Percentiles rank a stretch among this genome's conserved stretches.
phyloP scores from a whole-genome alignment of 1,140 invertebrate species.

The Drosophila arawakana region DNA sequence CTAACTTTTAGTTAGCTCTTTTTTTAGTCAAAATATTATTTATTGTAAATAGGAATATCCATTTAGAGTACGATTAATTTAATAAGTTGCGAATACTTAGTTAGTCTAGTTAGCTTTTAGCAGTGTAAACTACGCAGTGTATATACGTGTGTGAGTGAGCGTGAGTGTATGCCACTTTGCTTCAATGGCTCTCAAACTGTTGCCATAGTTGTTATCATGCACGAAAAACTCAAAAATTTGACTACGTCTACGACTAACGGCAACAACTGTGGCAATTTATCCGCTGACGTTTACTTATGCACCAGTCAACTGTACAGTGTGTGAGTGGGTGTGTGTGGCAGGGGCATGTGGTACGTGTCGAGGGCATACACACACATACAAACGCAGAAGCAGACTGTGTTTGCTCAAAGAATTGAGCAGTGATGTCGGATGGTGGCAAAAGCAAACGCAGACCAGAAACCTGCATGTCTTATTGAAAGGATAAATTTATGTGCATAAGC shows the following conservation, averaged over 20 bases:
- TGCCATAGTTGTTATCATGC: conserved; percentile 78
- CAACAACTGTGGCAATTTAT: conserved; percentile 62
- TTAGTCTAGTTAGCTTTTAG: too few species aligned
- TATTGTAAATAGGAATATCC: too few species aligned
- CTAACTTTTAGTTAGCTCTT: too few species aligned
- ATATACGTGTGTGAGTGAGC: neutral
- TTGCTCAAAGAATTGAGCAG: conserved; percentile 77
- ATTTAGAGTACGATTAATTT: too few species aligned
- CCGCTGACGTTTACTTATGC: conserved; percentile 62
- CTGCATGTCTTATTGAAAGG: conserved; percentile 52
- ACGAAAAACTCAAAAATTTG: conserved; percentile 76
- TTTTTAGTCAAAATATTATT: too few species aligned
- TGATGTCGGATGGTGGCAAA: conserved; percentile 35
- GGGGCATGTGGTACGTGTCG: conserved; percentile 5
- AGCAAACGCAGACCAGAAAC: conserved; percentile 37
- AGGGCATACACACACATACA: conserved; percentile 38
- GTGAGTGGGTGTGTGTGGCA: neutral
- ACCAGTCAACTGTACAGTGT: conserved; percentile 38
- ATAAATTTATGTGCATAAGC: conserved; percentile 75
- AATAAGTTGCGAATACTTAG: too few species aligned
- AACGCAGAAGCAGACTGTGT: conserved; percentile 43
- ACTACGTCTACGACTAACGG: conserved; percentile 32
- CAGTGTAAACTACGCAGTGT: too few species aligned
- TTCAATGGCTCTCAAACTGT: conserved; percentile 78
- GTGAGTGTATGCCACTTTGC: conserved; percentile 47